Percentiles rank a stretch among this genome's conserved stretches.
Conservation (phyloP, 2,113 vertebrate species). For the Corynorhinus townsendii region DNA sequence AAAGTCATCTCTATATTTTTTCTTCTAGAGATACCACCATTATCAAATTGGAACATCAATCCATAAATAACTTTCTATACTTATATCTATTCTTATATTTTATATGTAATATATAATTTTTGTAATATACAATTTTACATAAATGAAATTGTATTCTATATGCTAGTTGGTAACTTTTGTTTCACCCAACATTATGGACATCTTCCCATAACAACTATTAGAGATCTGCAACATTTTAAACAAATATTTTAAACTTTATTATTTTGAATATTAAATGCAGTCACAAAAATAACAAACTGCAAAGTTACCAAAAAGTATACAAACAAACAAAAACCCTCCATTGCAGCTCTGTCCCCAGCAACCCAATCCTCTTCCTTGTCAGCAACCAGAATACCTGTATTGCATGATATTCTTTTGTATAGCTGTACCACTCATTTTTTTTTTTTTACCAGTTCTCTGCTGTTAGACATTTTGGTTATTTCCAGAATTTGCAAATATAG, state of each 20-base stretch:
- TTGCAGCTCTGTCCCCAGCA: background rate
- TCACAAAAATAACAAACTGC: background rate
- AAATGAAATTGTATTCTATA: background rate
- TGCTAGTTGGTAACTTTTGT: background rate
- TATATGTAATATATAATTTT: background rate
- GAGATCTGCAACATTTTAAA: background rate
- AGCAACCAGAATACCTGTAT: background rate
- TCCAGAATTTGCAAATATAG: background rate
- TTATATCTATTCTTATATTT: background rate
- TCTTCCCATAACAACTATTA: background rate
- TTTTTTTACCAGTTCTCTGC: background rate
- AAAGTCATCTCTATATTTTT: background rate
- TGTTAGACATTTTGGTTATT: background rate
- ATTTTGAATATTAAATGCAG: constrained; percentile 9
- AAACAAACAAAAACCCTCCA: background rate
- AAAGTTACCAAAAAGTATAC: background rate
- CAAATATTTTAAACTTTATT: background rate
- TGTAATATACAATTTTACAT: background rate
- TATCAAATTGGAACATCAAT: background rate
- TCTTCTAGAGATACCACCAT: background rate
- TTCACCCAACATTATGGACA: background rate
- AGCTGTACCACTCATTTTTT: background rate
- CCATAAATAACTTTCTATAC: background rate
- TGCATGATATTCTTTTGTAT: background rate
- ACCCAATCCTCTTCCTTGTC: background rate